These are phyloP conservation scores for Phenganax stokvisi DNA, from an alignment of 92 coral and sea anemone genomes.

Conservation along the genomic window DNA sequence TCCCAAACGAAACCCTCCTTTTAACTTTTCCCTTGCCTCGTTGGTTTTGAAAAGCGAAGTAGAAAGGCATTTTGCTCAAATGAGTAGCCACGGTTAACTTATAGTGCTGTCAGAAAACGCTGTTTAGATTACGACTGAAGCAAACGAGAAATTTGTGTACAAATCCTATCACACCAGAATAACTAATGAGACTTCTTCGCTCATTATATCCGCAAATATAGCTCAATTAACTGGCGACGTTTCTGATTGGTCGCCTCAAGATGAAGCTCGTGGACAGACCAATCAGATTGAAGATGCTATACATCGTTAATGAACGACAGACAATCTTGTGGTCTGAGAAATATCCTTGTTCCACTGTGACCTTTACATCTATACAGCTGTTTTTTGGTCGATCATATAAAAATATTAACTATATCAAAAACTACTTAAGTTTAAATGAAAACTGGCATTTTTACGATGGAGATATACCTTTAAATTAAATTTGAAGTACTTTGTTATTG, in stretches of 20 bases:
- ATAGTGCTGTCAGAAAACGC: background rate
- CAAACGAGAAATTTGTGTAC: conserved; percentile 6
- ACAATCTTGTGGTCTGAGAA: no score
- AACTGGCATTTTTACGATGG: no score
- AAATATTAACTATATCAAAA: no score
- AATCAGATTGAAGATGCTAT: conserved; percentile 16
- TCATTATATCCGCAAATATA: conserved; percentile 23
- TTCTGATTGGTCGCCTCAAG: conserved; percentile 28
- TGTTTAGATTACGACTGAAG: conserved; percentile 1
- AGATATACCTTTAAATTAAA: no score
- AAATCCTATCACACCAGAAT: conserved; percentile 14
- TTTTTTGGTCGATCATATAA: no score
- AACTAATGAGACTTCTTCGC: conserved; percentile 23
- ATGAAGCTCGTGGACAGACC: background rate
- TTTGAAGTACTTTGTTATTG: no score
- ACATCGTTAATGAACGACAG: background rate
- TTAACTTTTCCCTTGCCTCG: conserved; percentile 25
- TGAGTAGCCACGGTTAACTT: conserved; percentile 8
- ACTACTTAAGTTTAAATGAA: no score
- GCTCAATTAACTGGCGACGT: background rate
- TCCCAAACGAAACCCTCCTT: conserved; percentile 27
- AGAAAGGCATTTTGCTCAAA: conserved; percentile 34
- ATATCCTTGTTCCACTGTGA: no score
- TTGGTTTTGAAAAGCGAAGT: conserved; percentile 35
- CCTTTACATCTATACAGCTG: no score